Evolutionary conservation across 2,797 vertebrate genomes (phyloP).

Genomic region (Danio choprae): DNA sequence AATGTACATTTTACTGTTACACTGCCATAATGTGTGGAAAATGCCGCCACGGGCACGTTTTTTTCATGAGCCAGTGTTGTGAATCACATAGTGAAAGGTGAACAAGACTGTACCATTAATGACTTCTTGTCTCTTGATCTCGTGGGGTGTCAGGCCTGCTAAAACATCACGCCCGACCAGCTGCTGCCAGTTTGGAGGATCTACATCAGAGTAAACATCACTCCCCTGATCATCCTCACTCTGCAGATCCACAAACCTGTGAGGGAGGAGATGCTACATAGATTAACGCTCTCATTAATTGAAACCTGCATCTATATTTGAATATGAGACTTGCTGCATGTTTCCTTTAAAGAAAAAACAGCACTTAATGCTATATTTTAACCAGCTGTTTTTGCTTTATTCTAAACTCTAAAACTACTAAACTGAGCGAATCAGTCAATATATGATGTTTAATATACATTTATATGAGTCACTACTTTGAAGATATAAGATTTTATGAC

Average conservation of each 20-base stretch:
- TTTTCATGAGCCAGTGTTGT: background rate
- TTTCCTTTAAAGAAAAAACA: too few relatives aligned
- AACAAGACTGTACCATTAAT: slow-evolving; percentile 87
- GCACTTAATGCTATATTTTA: background rate
- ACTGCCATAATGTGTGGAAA: background rate
- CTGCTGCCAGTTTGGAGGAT: slow-evolving; percentile 94
- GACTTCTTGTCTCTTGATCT: slow-evolving; percentile 96
- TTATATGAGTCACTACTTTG: background rate
- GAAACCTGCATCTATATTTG: background rate
- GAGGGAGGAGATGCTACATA: slow-evolving; percentile 12
- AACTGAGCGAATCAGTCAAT: background rate
- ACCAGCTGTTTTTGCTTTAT: too few relatives aligned
- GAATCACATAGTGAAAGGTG: background rate
- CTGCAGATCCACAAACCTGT: slow-evolving; percentile 88
- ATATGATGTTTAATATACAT: background rate
- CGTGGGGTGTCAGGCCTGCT: slow-evolving; percentile 82
- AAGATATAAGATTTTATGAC: background rate
- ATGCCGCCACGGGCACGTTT: background rate
- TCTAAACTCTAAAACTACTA: too few relatives aligned
- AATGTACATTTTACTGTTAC: too few relatives aligned
- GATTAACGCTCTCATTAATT: background rate
- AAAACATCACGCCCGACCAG: slow-evolving; percentile 89
- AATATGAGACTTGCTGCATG: background rate
- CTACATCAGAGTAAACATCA: slow-evolving; percentile 85
- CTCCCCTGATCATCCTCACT: slow-evolving; percentile 90